phyloP scores from a whole-genome alignment of 2,113 vertebrate genomes.

The Leucopsar rothschildi region DNA sequence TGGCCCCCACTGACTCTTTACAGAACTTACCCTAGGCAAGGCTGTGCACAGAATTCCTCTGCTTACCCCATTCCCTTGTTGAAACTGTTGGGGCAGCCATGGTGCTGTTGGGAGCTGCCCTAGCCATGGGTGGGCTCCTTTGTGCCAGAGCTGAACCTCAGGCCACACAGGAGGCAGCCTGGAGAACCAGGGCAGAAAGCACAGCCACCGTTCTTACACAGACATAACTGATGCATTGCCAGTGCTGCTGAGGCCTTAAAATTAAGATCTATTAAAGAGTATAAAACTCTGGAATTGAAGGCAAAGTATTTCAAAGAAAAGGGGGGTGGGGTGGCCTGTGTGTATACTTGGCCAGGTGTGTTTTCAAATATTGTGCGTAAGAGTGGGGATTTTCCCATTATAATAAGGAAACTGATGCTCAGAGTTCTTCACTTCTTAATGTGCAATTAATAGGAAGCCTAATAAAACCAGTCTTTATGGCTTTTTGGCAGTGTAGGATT shows the following conservation, averaged over 20 bases:
- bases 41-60: not conserved
- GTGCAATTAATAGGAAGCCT: not conserved
- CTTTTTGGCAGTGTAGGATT: not conserved
- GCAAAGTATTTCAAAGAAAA: not conserved
- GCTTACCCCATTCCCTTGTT: fast-evolving
- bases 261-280: not conserved
- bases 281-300: not conserved
- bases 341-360: not conserved
- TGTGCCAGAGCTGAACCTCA: not conserved
- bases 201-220: not conserved
- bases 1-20: not conserved
- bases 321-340: fast-evolving
- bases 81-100: fast-evolving
- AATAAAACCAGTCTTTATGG: not conserved
- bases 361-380: not conserved
- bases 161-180: not conserved
- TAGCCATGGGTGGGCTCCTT: fast-evolving
- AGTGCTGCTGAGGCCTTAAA: not conserved
- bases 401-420: not conserved
- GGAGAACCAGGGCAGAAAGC: not conserved
- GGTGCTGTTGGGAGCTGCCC: not conserved
- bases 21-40: not conserved
- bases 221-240: not conserved
- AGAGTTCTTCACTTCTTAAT: not conserved
- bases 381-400: not conserved